phyloP scores from a whole-genome alignment of 1,140 invertebrate genomes.

The Drosophila azteca region DNA sequence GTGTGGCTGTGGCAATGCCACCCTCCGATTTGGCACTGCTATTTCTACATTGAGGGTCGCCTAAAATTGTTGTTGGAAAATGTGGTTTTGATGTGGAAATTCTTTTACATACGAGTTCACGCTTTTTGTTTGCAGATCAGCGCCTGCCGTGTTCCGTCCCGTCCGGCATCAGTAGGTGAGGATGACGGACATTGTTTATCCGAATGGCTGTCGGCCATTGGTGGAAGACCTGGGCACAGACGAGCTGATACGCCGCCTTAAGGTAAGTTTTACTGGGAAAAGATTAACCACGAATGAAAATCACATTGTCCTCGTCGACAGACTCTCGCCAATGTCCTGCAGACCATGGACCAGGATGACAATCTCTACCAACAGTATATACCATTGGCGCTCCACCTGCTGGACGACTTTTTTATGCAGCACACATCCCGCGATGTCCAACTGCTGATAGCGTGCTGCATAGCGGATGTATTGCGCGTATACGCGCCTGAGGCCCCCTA shows the following conservation, averaged over 20 bases:
- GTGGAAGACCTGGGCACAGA: constrained; percentile 96
- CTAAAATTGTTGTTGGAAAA: constrained; percentile 19
- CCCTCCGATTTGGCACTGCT: constrained; percentile 73
- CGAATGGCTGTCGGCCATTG: constrained; percentile 93
- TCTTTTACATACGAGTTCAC: neutral
- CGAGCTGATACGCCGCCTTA: constrained; percentile 96
- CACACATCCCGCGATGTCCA: constrained; percentile 97
- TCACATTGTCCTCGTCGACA: constrained; percentile 68
- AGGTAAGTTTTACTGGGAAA: constrained; percentile 85
- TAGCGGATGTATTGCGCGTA: constrained; percentile 98
- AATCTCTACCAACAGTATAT: constrained; percentile 97
- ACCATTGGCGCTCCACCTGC: constrained; percentile 95
- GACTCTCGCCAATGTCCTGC: constrained; percentile 95
- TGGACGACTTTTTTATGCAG: constrained; percentile 95
- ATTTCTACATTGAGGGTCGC: constrained; percentile 53
- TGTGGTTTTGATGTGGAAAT: too few species aligned
- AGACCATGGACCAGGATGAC: constrained; percentile 98
- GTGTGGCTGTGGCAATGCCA: constrained; percentile 71
- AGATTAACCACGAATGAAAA: neutral
- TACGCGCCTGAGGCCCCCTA: constrained; percentile 99
- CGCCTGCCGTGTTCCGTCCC: too few species aligned
- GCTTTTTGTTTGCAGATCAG: constrained; percentile 2
- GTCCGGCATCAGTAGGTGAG: constrained; percentile 23
- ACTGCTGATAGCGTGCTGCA: constrained; percentile 97
- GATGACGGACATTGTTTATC: constrained; percentile 90